These are phyloP conservation scores for Steinernema hermaphroditum DNA, from an alignment of 2,888 invertebrate species.

Conservation along the genomic window DNA sequence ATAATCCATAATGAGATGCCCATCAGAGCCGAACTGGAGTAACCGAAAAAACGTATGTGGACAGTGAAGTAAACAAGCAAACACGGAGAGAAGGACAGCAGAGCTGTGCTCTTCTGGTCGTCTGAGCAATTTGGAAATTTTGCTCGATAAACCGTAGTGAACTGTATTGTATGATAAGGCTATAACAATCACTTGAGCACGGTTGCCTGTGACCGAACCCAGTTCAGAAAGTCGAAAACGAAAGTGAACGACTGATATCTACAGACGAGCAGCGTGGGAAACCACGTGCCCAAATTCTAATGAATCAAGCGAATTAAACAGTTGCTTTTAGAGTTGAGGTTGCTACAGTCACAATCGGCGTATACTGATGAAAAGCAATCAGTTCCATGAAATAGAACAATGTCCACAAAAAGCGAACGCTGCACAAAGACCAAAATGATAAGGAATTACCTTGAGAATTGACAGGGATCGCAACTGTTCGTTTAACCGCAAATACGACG, in stretches of 20 bases:
- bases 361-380: too few relatives aligned
- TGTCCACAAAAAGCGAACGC: too few relatives aligned
- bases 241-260: not conserved
- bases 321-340: too few relatives aligned
- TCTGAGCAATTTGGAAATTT: slow-evolving; percentile 7
- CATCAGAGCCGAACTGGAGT: slow-evolving; percentile 2
- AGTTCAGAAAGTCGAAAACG: not conserved
- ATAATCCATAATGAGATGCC: not conserved
- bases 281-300: too few relatives aligned
- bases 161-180: slow-evolving; percentile 13
- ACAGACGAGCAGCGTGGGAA: not conserved
- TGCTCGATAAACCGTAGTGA: not conserved
- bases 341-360: too few relatives aligned
- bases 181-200: slow-evolving; percentile 10
- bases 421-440: too few relatives aligned
- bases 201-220: not conserved
- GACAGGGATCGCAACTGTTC: too few relatives aligned
- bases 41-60: not conserved
- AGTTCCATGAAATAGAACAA: too few relatives aligned
- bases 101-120: not conserved
- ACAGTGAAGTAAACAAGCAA: slow-evolving; percentile 1
- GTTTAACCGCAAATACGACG: too few relatives aligned
- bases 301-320: too few relatives aligned
- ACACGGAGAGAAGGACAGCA: not conserved
- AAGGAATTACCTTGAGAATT: too few relatives aligned